phyloP scores from a whole-genome alignment of 1,140 invertebrate species.

The Microplitis demolitor region DNA sequence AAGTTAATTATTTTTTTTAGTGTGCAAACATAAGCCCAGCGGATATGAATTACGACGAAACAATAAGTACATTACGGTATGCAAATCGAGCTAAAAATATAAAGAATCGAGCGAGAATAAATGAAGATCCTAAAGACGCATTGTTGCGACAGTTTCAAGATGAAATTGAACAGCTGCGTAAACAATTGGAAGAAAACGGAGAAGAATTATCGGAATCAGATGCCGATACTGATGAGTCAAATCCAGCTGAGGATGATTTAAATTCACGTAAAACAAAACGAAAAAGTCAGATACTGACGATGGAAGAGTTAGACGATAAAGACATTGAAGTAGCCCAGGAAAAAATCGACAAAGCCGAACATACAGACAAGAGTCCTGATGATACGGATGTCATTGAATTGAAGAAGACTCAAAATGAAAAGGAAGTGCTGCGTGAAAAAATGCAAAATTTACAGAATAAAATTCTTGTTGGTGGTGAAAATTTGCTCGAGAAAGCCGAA shows the following conservation, averaged over 20 bases:
- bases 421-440: constrained; percentile 81
- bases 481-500: constrained; percentile 96
- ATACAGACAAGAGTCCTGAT: constrained; percentile 54
- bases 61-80: constrained; percentile 94
- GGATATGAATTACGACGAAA: constrained; percentile 96
- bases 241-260: constrained; percentile 29
- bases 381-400: constrained; percentile 57
- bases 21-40: constrained; percentile 95
- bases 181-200: constrained; percentile 77
- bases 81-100: constrained; percentile 98
- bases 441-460: constrained; percentile 91
- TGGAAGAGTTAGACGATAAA: constrained; percentile 51
- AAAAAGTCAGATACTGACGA: constrained; percentile 37
- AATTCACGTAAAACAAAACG: constrained; percentile 15
- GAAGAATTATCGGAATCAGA: constrained; percentile 44
- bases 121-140: constrained; percentile 98
- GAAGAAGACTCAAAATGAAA: constrained; percentile 68
- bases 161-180: constrained; percentile 91
- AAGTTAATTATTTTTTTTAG: constrained; percentile 54
- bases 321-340: constrained; percentile 39
- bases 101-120: constrained; percentile 93
- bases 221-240: constrained; percentile 48
- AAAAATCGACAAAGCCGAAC: constrained; percentile 54
- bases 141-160: constrained; percentile 93
- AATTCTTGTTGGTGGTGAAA: constrained; percentile 97